Evolutionary conservation across 2,888 invertebrate genomes (phyloP), one percentile per base, ranked within the genome.

Genomic region (Masnerella sp.): DNA sequence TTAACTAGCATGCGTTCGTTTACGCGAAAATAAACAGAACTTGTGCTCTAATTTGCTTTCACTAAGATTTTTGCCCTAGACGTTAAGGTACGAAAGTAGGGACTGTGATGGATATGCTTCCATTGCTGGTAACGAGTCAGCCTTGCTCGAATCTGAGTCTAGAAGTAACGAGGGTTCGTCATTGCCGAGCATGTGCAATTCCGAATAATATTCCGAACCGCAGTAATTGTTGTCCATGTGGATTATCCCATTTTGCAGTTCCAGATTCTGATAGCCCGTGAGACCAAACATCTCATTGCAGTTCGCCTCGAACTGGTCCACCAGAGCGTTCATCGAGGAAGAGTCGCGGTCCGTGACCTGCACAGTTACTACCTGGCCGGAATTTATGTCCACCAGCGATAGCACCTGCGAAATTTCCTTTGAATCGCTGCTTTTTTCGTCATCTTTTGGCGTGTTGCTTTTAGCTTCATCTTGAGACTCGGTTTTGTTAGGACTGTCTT

Each of bases 331-430:
- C 72, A 78, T 79, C 32, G 79, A 74, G 11, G 78, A 70, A 0
- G 79, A 77, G 61, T 79, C 81, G 11, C 80, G 79, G 36, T 70
- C 79, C 9, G 80, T 74, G 22, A 82, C 77, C 70, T 83, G 81
- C 4, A 83, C 79, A 1, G 83, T 82, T 7, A 83, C 79, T 9
- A 84, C 79, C 70, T 84, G 83, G 30, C 81, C 82, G 1, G 82
- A 81, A 58, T 81, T 82, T 17, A 81, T 70, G 62, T 83, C 81
- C 20, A 83, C 79, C 11, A 84, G 77, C 0, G 84, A 84, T 47
- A 83, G 75, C 71, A 84, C 74, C 51, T 83, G 82, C 17, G 82
- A 75, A 3, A 62, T 64, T 2, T 56, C 56, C 28, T 70, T 14
- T 14, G 34, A 51, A 18, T 71, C 67, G 5, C 59, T 40, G 3